Evolutionary conservation across 2,888 invertebrate genomes (phyloP), one percentile per base, ranked within the genome.

Genomic region (Mesochorus sp.): DNA sequence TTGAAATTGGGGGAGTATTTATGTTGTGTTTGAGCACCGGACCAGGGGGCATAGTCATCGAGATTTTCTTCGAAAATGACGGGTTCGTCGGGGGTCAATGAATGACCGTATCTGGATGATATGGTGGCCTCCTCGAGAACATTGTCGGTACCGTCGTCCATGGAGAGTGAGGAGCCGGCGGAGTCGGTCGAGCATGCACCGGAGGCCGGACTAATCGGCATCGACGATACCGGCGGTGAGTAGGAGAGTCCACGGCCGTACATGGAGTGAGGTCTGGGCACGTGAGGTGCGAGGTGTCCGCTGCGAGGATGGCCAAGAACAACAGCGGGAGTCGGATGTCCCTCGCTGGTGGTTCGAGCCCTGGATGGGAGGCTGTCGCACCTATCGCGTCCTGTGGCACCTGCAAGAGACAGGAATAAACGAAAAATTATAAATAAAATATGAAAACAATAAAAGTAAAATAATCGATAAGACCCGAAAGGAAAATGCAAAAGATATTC

Each of bases 281-380:
- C 88, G 42, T 92, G 91, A 79, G 92, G 88, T 82, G 91, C 88
- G 78, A 92, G 87, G 62, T 92, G 91, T 62, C 91, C 88, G 64
- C 91, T 90, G 82, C 91, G 89, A 17, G 88, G 83, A 82, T 91
- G 87, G 44, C 86, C 88, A 21, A 85, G 85, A 84, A 86, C 88
- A 81, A 90, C n/a, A n/a, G n/a, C 85, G 4, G 91, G 84, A 6
- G 81, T 31, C 0, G 89, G 88, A 70, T 91, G 91, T 75, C 94
- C 93, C 86, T 95, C 95, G 85, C 94, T 94, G 47, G 93, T 92
- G 10, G 94, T 94, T 37, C 95, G 93, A 37, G 95, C 93, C 77
- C 96, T 92, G 10, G 95, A 94, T 2, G 96, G 97, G 93, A 97
- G 94, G 88, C 96, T 97, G 90, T 96, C 97, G 90, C 96, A 96